These are phyloP conservation scores for Ischnus inquisitorius DNA, from an alignment of 2,888 invertebrate genomes.

Conservation along the genomic window DNA sequence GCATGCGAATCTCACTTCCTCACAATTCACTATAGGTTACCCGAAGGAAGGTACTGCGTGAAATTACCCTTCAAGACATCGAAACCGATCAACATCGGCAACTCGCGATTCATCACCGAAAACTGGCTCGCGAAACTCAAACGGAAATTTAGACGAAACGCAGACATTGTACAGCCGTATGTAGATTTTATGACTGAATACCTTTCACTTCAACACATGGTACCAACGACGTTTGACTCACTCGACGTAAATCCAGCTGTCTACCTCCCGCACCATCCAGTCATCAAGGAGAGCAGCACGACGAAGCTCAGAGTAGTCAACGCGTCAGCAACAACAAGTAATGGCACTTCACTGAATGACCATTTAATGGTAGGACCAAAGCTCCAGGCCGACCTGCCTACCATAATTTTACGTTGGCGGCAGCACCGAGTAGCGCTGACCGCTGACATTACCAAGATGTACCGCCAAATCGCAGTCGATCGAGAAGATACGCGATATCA, in stretches of 20 bases:
- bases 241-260: not conserved
- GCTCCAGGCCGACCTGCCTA: conserved; percentile 31
- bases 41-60: no score
- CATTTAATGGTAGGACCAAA: conserved; percentile 52
- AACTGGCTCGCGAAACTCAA: no score
- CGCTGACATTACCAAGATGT: conserved; percentile 58
- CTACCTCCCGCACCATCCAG: conserved; percentile 58
- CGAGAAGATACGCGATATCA: conserved; percentile 19
- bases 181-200: not conserved
- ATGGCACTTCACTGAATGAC: conserved; percentile 57
- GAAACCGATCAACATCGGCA: no score
- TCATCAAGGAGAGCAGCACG: conserved; percentile 54
- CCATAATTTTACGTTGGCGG: conserved; percentile 40
- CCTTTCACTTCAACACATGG: conserved; percentile 9
- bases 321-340: conserved; percentile 47
- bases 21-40: no score
- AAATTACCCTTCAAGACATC: no score
- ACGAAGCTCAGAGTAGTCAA: conserved; percentile 61
- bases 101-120: no score
- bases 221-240: not conserved
- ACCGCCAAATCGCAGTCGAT: conserved; percentile 48
- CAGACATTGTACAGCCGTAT: not conserved
- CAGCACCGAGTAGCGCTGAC: conserved; percentile 30
- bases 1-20: no score
- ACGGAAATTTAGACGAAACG: not conserved